Conservation (phyloP, 1,140 invertebrate species). For the Monomorium pharaonis region DNA sequence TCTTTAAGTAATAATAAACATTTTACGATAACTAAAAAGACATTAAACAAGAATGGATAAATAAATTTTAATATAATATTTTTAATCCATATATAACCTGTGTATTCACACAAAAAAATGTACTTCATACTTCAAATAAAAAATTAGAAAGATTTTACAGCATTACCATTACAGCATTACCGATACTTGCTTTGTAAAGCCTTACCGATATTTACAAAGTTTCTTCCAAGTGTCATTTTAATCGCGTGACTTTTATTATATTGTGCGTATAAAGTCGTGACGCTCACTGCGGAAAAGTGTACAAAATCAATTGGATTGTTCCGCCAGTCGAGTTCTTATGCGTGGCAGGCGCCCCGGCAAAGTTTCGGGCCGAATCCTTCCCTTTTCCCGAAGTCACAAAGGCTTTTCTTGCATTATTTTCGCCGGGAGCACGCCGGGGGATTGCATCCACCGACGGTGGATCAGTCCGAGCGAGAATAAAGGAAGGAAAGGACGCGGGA, state of each 20-base stretch:
- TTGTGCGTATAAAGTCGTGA: neutral
- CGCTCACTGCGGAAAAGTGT: neutral
- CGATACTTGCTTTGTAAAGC: neutral
- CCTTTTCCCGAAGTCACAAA: slow-evolving; percentile 50
- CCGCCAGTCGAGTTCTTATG: slow-evolving; percentile 49
- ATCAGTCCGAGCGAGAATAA: slow-evolving; percentile 24
- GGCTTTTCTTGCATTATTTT: slow-evolving; percentile 60
- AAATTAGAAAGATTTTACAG: neutral
- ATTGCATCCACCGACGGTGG: slow-evolving; percentile 41
- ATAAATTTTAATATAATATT: neutral
- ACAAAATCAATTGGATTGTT: slow-evolving; percentile 56
- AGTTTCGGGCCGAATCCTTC: slow-evolving; percentile 48
- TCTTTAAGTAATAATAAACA: neutral
- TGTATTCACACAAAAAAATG: neutral
- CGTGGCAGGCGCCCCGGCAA: slow-evolving; percentile 45
- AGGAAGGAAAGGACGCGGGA: slow-evolving; percentile 27
- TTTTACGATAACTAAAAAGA: neutral
- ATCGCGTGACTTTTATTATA: slow-evolving; percentile 14
- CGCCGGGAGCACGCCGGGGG: slow-evolving; percentile 28
- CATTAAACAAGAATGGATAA: neutral
- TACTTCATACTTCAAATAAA: neutral
- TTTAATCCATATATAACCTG: neutral
- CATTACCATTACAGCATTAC: neutral
- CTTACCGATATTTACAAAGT: neutral
- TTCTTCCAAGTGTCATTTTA: neutral